Base-by-base conservation (phyloP, 2,888 invertebrate genomes). In the Macrophya alboannulata region DNA sequence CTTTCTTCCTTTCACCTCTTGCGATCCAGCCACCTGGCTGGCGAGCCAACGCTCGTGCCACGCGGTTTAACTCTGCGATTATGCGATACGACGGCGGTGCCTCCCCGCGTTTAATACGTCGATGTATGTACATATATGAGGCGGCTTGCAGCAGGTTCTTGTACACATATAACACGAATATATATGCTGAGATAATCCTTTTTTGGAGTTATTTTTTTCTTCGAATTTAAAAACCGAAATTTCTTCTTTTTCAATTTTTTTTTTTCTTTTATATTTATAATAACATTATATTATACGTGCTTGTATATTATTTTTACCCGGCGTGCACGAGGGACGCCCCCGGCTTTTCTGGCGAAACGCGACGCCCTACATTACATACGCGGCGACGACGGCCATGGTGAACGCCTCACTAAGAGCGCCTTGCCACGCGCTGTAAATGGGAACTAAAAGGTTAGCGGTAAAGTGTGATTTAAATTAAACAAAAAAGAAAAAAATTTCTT, bases 1-100 rank as follows among this genome's bases (percentile, higher is more conserved):
- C 81, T 40, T 62, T 81, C 62, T 81, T 81, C 62, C 81, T 81
- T 62, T 83, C 83, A 77, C 68, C 59, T 37, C 77, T 48, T 79
- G 25, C 62, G 62, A 62, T 25, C 37, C 76, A 40, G 76, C 76
- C 76, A 76, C 76, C 76, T 76, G 76, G 76, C 76, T 76, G 76
- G 76, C n/a, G 76, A 51, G 45, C 40, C 21, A 48, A 8, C n/a
- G 77, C 48, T 51, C 77, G 77, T 51, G 77, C 51, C 55, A 77
- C 77, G 77, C 48, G 77, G 43, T 71, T 71, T n/a, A 31, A n/a
- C 71, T 40, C 71, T 5, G n/a, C 71, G 71, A 62, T 62, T 25
- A 62, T 62, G 43, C 48, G 76, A 12, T 48, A 76, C 12, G 51
- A 37, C 21, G 21, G n/a, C 48, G n/a, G 48, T n/a, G 8, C 76